phyloP scores from a whole-genome alignment of 2,888 invertebrate species.

The Rapana venosa region DNA sequence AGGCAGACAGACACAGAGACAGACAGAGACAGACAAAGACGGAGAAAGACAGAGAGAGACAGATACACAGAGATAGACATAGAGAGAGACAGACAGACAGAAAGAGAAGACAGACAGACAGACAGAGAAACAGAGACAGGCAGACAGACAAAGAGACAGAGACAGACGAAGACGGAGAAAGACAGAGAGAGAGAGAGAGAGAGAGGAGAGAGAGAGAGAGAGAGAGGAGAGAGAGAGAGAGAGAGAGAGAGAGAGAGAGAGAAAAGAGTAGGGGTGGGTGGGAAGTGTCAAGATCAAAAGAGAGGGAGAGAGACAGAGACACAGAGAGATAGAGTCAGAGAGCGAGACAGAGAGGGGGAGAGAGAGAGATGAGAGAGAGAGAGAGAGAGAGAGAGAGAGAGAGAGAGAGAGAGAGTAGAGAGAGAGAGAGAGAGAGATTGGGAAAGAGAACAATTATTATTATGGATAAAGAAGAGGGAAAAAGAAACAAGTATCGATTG shows the following conservation, averaged over 20 bases:
- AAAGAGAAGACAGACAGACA: too few species aligned
- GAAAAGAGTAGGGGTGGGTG: not conserved
- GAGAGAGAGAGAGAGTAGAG: not conserved
- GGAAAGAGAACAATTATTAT: not conserved
- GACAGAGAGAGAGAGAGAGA: not conserved
- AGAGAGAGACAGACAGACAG: too few species aligned
- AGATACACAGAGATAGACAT: too few species aligned
- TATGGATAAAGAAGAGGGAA: too few species aligned
- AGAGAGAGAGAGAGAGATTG: not conserved
- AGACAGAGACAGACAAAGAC: too few species aligned
- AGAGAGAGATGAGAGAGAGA: not conserved
- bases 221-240: not conserved
- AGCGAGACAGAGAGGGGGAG: too few species aligned
- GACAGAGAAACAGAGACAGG: too few species aligned
- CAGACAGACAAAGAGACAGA: not conserved
- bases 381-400: too few species aligned
- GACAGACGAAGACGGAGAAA: not conserved
- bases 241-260: not conserved
- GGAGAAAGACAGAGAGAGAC: too few species aligned
- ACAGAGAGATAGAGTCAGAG: too few species aligned
- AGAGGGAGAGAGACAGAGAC: too few species aligned
- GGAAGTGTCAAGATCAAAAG: not conserved
- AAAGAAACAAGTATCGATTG: not conserved
- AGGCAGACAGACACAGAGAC: too few species aligned
- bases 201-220: not conserved